Evolutionary conservation across 2,113 vertebrate species (phyloP).

Genomic region (Meriones unguiculatus): DNA sequence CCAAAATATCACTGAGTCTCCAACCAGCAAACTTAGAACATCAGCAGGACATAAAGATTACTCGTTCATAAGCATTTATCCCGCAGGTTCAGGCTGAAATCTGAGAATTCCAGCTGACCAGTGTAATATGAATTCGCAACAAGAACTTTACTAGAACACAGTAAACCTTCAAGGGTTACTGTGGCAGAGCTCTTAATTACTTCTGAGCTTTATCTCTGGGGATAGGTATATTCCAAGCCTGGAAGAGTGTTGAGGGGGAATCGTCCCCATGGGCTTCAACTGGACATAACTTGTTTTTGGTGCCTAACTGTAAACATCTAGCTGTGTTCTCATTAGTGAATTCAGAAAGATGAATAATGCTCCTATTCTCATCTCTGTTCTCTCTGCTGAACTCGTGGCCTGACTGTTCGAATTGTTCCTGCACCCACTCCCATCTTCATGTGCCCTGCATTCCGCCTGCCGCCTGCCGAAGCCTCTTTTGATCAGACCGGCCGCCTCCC

Average conservation of each 20-base stretch:
- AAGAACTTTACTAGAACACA: background rate
- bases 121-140: background rate
- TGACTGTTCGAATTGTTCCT: constrained; percentile 69
- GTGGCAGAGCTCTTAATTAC: constrained; percentile 45
- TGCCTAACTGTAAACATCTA: constrained; percentile 70
- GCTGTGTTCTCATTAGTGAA: constrained; percentile 72
- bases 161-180: constrained; percentile 36
- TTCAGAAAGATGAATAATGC: constrained; percentile 61
- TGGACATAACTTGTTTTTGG: constrained; percentile 76
- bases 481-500: constrained; percentile 14
- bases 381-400: constrained; percentile 46
- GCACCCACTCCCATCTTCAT: constrained; percentile 2
- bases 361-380: constrained; percentile 61
- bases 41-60: background rate
- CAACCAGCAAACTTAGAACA: background rate
- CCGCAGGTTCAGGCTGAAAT: background rate
- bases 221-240: background rate
- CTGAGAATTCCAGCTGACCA: background rate
- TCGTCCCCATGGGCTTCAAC: constrained; percentile 63
- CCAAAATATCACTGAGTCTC: background rate
- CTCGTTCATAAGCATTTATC: background rate
- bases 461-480: constrained; percentile 1
- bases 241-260: constrained; percentile 42
- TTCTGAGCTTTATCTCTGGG: constrained; percentile 55
- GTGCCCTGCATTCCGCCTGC: background rate